Evolutionary conservation across 2,888 invertebrate species (phyloP).

Genomic region (Acanthopleura granulata): DNA sequence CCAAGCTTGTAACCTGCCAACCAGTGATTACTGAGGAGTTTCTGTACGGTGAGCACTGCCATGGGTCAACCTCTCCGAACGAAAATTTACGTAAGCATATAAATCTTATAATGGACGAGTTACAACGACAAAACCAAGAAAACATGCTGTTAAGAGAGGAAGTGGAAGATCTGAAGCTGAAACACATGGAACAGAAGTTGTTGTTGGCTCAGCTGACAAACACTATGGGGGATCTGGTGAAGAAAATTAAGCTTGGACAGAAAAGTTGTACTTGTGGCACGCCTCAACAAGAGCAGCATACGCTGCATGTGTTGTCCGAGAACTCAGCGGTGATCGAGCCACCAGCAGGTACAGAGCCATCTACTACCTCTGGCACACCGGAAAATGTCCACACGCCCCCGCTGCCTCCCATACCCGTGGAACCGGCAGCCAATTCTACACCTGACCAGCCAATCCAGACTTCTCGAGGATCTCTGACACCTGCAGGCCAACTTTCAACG

Average conservation of each 20-base stretch:
- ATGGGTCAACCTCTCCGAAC: background rate
- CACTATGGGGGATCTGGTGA: background rate
- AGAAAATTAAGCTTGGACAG: background rate
- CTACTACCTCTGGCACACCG: background rate
- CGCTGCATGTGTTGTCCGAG: too few species aligned
- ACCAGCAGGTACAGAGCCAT: background rate
- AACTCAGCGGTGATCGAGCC: too few species aligned
- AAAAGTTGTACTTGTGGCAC: background rate
- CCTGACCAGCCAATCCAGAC: background rate
- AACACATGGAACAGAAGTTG: background rate
- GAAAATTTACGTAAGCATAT: background rate
- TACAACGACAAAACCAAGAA: constrained; percentile 11
- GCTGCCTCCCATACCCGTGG: too few species aligned
- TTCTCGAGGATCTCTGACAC: background rate
- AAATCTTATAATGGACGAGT: constrained; percentile 4
- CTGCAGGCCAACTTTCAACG: background rate
- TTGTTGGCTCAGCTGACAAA: background rate
- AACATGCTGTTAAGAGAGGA: background rate
- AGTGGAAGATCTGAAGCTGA: background rate
- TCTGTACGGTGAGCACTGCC: background rate
- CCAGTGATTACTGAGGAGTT: constrained; percentile 2
- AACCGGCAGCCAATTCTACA: background rate
- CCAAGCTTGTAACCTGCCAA: background rate
- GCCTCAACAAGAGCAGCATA: too few species aligned
- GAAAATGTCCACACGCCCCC: background rate